Evolutionary conservation across 1,140 invertebrate genomes (phyloP).

Genomic region (Drosophila tsacasi): DNA sequence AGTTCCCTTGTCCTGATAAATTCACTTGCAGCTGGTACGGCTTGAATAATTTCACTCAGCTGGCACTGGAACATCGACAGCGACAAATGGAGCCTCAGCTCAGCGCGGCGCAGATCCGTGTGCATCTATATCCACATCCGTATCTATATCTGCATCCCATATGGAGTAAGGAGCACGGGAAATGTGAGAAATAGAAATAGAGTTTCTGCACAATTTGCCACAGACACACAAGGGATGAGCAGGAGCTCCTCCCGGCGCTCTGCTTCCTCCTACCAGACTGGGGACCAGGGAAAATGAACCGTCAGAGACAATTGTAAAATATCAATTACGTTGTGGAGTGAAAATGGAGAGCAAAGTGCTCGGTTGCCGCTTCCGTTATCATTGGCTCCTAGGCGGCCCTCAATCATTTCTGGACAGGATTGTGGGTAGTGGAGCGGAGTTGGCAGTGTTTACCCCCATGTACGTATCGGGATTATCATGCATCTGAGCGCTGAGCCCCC

Average conservation of each 20-base stretch:
- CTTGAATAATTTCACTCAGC: constrained; percentile 47
- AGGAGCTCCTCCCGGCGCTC: not conserved
- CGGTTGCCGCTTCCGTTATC: constrained; percentile 48
- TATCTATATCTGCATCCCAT: constrained; percentile 36
- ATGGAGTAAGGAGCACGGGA: constrained; percentile 3
- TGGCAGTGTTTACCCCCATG: constrained; percentile 33
- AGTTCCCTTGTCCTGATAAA: constrained; percentile 20
- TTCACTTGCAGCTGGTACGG: constrained; percentile 33
- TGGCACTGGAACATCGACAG: constrained; percentile 42
- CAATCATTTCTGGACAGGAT: constrained; percentile 75
- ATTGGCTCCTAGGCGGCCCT: constrained; percentile 56
- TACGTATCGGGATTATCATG: constrained; percentile 56
- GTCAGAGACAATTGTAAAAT: constrained; percentile 74
- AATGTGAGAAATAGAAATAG: constrained; percentile 72
- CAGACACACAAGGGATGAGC: constrained; percentile 4
- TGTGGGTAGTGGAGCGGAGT: constrained; percentile 25
- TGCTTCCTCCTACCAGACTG: not conserved
- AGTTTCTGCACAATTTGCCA: constrained; percentile 79
- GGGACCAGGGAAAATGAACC: constrained; percentile 19
- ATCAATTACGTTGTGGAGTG: constrained; percentile 75
- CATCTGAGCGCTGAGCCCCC: constrained; percentile 48
- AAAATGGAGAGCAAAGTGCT: constrained; percentile 70
- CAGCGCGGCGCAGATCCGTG: constrained; percentile 22
- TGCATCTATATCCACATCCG: constrained; percentile 33
- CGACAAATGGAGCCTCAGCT: constrained; percentile 38